phyloP scores from a whole-genome alignment of 2,113 vertebrate species.

The Thamnophis sirtalis region DNA sequence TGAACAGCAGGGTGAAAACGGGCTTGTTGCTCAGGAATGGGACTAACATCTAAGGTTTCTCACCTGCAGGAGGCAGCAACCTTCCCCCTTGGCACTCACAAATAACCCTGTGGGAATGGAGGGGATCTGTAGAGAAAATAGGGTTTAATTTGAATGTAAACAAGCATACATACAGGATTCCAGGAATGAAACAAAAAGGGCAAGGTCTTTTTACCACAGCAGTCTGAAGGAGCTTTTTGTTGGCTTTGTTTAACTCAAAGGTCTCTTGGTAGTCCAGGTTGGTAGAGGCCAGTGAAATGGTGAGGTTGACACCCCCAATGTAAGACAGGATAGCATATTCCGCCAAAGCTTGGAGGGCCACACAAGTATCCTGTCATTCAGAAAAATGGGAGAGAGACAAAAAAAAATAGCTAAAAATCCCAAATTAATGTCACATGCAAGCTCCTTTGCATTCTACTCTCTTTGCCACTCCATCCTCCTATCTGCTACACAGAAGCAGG shows the following conservation, averaged over 20 bases:
- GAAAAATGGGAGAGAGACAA: neutral
- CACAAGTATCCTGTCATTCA: constrained; percentile 83
- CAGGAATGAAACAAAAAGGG: neutral
- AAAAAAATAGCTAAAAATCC: neutral
- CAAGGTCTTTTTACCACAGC: constrained; percentile 70
- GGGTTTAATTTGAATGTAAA: neutral
- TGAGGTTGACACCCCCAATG: constrained; percentile 86
- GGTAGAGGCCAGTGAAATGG: constrained; percentile 90
- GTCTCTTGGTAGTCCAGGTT: constrained; percentile 94
- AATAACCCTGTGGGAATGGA: constrained; percentile 92
- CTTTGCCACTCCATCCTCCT: neutral
- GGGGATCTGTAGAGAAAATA: constrained; percentile 77
- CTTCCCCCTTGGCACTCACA: constrained; percentile 91
- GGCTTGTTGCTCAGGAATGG: neutral
- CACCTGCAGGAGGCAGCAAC: constrained; percentile 96
- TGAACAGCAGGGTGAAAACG: neutral
- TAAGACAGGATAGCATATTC: constrained; percentile 93
- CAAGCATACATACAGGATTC: neutral
- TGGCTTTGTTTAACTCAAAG: constrained; percentile 85
- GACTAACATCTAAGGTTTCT: neutral
- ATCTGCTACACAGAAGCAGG: neutral
- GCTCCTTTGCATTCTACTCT: neutral
- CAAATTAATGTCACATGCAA: neutral
- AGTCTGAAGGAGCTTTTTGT: constrained; percentile 87
- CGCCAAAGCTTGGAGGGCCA: constrained; percentile 88